Conservation (phyloP, 1,140 invertebrate genomes). For the Oedothorax gibbosus region DNA sequence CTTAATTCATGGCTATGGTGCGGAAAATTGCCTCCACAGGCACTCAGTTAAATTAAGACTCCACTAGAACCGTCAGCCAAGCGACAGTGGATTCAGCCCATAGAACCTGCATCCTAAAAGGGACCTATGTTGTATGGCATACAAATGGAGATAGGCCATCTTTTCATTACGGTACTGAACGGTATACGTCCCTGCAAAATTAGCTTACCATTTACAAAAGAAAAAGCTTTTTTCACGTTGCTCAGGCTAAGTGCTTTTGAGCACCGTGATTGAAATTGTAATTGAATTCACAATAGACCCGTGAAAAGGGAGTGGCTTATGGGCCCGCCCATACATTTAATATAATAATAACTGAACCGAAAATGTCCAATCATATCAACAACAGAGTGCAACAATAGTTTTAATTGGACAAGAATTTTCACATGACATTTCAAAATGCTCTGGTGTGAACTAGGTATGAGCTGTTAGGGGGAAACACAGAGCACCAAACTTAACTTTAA, state of each 20-base stretch:
- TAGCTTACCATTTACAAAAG: constrained; percentile 37
- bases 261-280: constrained; percentile 20
- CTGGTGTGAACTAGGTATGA: too few species aligned
- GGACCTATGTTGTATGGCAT: too few species aligned
- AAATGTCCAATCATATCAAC: not conserved
- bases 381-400: not conserved
- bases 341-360: not conserved
- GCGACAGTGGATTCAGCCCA: not conserved
- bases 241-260: constrained; percentile 5
- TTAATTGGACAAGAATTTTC: not conserved
- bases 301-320: constrained; percentile 3
- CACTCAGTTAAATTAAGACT: constrained; percentile 53
- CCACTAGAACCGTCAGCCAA: not conserved
- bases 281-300: not conserved
- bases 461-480: too few species aligned
- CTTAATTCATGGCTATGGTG: constrained; percentile 42
- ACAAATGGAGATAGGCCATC: not conserved
- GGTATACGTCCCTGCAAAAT: constrained; percentile 28
- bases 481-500: too few species aligned
- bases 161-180: not conserved
- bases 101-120: not conserved
- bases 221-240: constrained; percentile 7
- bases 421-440: too few species aligned
- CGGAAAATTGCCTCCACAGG: constrained; percentile 41
- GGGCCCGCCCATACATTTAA: too few species aligned